These are phyloP conservation scores for Lepidurus couesii DNA, from an alignment of 1,140 invertebrate genomes.

Conservation along the genomic window DNA sequence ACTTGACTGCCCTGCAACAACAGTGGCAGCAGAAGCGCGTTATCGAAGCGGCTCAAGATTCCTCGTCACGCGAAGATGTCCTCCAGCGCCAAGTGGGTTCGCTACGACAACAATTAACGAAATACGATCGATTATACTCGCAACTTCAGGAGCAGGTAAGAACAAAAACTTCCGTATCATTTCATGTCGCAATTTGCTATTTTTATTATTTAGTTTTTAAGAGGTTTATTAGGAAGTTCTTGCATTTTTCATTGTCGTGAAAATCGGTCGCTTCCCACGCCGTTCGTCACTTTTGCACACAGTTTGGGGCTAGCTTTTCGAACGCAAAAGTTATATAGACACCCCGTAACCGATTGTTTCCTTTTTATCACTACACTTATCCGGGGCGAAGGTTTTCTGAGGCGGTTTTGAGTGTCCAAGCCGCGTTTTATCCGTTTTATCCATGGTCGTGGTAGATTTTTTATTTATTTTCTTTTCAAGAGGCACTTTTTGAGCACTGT, in stretches of 20 bases:
- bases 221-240: background rate
- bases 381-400: background rate
- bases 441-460: too few relatives aligned
- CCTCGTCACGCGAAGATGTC: background rate
- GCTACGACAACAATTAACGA: slow-evolving; percentile 22
- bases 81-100: slow-evolving; percentile 23
- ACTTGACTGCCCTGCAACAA: slow-evolving; percentile 20
- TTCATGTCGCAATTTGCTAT: background rate
- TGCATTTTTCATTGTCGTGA: background rate
- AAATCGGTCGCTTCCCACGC: background rate
- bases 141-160: slow-evolving; percentile 26
- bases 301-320: too few relatives aligned
- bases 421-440: too few relatives aligned
- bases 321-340: slow-evolving; percentile 6
- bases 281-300: background rate
- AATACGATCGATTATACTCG: slow-evolving; percentile 25
- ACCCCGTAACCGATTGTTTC: background rate
- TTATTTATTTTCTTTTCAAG: background rate
- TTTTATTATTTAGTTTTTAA: background rate
- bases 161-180: background rate
- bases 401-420: background rate
- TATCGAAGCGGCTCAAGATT: slow-evolving; percentile 26
- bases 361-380: too few relatives aligned
- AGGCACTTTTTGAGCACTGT: background rate
- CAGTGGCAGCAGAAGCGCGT: slow-evolving; percentile 22